phyloP scores from a whole-genome alignment of 2,888 invertebrate species.

The Kryphioiulus occultus region DNA sequence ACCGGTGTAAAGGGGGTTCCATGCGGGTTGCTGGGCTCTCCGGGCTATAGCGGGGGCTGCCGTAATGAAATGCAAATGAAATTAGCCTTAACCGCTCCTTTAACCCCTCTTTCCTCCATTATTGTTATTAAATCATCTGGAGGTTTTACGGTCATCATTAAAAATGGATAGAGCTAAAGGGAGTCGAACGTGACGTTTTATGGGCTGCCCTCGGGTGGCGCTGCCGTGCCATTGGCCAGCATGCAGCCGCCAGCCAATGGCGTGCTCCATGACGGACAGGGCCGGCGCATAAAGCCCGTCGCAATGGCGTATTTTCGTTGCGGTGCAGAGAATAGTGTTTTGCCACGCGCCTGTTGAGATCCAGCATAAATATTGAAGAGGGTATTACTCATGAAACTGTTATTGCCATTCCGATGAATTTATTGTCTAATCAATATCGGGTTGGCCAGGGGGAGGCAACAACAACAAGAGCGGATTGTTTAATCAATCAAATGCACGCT shows the following conservation, averaged over 20 bases:
- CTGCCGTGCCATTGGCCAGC: not conserved
- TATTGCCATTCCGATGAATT: constrained; percentile 39
- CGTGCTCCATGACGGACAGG: not conserved
- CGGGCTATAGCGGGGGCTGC: not conserved
- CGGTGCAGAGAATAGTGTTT: not conserved
- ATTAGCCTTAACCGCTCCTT: not conserved
- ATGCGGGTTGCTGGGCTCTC: not conserved
- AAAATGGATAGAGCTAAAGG: not conserved
- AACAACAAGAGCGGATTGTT: constrained; percentile 40
- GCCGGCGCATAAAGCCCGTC: not conserved
- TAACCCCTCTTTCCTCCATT: constrained; percentile 20
- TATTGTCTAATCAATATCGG: constrained; percentile 40
- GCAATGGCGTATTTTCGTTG: too few species aligned
- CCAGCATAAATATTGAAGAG: not conserved
- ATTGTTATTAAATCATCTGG: constrained; percentile 36
- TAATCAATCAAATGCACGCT: constrained; percentile 35
- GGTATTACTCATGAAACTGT: constrained; percentile 34
- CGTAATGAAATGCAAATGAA: constrained; percentile 17
- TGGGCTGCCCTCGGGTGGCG: not conserved
- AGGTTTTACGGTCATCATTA: constrained; percentile 9
- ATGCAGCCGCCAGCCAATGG: not conserved
- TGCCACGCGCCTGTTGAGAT: not conserved
- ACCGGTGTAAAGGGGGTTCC: too few species aligned
- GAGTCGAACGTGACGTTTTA: not conserved
- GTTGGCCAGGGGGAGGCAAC: constrained; percentile 26